Conservation (phyloP, 2,888 invertebrate species). For the Limenitis camilla region DNA sequence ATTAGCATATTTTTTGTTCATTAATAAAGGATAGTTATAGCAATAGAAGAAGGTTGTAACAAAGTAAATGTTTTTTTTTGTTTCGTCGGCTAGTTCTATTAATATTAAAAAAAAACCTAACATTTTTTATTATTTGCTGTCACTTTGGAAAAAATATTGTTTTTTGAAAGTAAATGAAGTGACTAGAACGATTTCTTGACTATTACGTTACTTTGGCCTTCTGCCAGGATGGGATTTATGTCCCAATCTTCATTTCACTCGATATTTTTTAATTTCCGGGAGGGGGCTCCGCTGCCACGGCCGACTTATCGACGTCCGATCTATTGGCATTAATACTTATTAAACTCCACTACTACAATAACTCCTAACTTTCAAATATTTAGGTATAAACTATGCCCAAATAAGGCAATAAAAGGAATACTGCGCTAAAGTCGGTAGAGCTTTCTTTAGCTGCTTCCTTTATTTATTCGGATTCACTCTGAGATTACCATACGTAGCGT, state of each 20-base stretch:
- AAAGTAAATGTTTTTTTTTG: too few species aligned
- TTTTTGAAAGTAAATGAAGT: constrained; percentile 18
- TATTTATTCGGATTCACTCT: constrained; percentile 12
- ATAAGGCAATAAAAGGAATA: not conserved
- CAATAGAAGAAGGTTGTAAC: too few species aligned
- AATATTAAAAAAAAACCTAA: too few species aligned
- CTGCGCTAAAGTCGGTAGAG: not conserved
- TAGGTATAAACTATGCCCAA: not conserved
- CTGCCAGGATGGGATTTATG: constrained; percentile 27
- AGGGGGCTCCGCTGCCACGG: constrained; percentile 13
- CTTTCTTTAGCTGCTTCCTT: constrained; percentile 3
- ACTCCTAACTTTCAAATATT: not conserved
- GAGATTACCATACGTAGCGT: constrained; percentile 13
- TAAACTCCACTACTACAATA: not conserved
- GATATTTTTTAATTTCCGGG: constrained; percentile 28
- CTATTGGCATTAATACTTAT: constrained; percentile 3
- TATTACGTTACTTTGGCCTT: constrained; percentile 26
- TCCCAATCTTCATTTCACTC: constrained; percentile 25
- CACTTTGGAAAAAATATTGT: constrained; percentile 1
- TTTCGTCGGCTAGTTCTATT: too few species aligned
- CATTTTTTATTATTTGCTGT: not conserved
- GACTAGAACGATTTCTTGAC: constrained; percentile 16
- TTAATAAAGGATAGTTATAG: too few species aligned
- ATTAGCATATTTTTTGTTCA: too few species aligned
- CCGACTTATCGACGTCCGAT: not conserved